Conservation (phyloP, 1,140 invertebrate genomes). For the Magallana gigas region DNA sequence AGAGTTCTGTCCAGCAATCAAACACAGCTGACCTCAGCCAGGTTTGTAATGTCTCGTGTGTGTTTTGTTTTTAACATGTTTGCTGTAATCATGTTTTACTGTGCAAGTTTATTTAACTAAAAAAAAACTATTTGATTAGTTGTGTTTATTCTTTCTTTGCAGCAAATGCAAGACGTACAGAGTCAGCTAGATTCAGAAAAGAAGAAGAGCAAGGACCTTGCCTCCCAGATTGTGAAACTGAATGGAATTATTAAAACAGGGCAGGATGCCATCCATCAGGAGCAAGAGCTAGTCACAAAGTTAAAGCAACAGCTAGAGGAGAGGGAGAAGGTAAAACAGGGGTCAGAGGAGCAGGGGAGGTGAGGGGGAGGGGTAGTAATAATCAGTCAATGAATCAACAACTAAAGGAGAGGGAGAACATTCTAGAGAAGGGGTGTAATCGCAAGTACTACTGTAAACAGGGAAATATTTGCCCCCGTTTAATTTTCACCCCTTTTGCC, state of each 20-base stretch:
- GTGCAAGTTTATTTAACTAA: not conserved
- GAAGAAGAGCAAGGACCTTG: slow-evolving; percentile 77
- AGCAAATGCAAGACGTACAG: slow-evolving; percentile 72
- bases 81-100: not conserved
- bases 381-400: slow-evolving; percentile 49
- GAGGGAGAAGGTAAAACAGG: slow-evolving; percentile 49
- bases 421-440: slow-evolving; percentile 62
- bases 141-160: slow-evolving; percentile 27
- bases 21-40: slow-evolving; percentile 5
- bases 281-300: slow-evolving; percentile 74
- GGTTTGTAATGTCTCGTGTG: not conserved
- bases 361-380: not conserved
- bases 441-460: too few relatives aligned
- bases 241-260: slow-evolving; percentile 79
- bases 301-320: slow-evolving; percentile 68
- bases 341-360: slow-evolving; percentile 43
- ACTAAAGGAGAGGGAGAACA: slow-evolving; percentile 57
- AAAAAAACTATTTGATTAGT: too few relatives aligned
- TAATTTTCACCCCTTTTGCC: too few relatives aligned
- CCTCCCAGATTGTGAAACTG: slow-evolving; percentile 72
- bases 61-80: not conserved
- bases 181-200: slow-evolving; percentile 68
- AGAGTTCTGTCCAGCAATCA: slow-evolving; percentile 35
- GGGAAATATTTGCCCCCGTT: too few relatives aligned
- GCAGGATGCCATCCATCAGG: slow-evolving; percentile 76